Percentiles rank a stretch among this genome's conserved stretches.
These are phyloP conservation scores for Pristiophorus japonicus DNA, from an alignment of 2,113 vertebrate species.

Conservation along the genomic window DNA sequence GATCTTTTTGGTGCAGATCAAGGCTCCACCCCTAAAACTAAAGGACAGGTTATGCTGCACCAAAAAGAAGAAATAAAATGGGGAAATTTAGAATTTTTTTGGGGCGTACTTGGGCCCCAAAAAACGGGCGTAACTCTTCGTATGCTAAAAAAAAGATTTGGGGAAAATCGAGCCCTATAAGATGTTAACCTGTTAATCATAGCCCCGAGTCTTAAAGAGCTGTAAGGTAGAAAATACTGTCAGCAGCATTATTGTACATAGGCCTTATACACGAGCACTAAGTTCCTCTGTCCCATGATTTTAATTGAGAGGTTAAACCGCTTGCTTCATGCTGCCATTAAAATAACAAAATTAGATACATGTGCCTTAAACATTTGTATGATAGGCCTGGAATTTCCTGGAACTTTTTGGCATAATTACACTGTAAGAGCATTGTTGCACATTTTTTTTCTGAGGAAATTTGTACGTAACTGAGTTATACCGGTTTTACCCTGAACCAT, in stretches of 20 bases:
- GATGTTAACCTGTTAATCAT: constrained; percentile 3
- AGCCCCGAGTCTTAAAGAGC: background rate
- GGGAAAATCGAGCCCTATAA: too few relatives aligned
- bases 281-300: background rate
- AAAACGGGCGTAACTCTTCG: too few relatives aligned
- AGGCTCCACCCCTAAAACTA: too few relatives aligned
- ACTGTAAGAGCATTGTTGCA: background rate
- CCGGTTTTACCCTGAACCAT: too few relatives aligned
- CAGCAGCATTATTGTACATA: background rate
- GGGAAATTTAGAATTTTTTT: too few relatives aligned
- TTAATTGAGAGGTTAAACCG: background rate
- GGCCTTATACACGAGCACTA: background rate
- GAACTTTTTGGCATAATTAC: background rate
- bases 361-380: background rate
- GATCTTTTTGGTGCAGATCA: too few relatives aligned
- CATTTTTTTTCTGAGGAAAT: background rate
- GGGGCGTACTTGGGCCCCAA: too few relatives aligned
- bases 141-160: too few relatives aligned
- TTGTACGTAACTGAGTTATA: background rate
- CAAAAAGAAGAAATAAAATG: too few relatives aligned
- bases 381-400: constrained; percentile 8
- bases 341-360: background rate
- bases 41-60: too few relatives aligned
- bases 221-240: background rate
- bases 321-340: background rate